Evolutionary conservation across 2,797 vertebrate genomes (phyloP).

Genomic region (Florisuga fusca): DNA sequence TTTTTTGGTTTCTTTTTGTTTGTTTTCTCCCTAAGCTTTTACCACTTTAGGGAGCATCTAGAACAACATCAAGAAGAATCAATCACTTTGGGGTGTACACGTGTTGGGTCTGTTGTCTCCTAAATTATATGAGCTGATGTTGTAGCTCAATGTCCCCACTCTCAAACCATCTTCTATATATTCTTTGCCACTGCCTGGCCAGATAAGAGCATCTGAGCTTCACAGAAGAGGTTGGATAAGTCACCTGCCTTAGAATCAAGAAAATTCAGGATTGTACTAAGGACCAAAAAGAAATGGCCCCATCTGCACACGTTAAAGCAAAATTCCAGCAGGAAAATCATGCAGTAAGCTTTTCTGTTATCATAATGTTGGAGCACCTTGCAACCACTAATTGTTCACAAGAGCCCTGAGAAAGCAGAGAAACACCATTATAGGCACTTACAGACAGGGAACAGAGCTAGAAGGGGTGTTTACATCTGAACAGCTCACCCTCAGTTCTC

Average conservation of each 20-base stretch:
- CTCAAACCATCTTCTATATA: accelerated
- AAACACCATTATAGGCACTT: not conserved
- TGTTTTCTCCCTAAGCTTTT: not conserved
- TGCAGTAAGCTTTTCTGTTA: not conserved
- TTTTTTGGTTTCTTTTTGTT: no score
- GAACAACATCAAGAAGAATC: not conserved
- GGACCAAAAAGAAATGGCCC: not conserved
- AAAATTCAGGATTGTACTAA: not conserved
- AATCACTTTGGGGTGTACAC: not conserved
- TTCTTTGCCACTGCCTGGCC: not conserved
- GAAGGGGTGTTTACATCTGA: not conserved
- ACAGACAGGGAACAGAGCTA: not conserved
- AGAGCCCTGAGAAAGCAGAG: not conserved
- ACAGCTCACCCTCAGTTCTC: not conserved
- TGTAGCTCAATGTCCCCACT: not conserved
- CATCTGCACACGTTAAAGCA: not conserved
- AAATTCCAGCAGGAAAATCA: not conserved
- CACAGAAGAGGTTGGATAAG: not conserved
- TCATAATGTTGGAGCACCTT: not conserved
- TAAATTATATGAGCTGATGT: accelerated
- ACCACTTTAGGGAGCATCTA: not conserved
- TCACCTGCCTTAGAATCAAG: not conserved
- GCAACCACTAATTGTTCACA: accelerated
- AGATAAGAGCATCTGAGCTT: not conserved
- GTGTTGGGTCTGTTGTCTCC: not conserved